These are phyloP conservation scores for Vanessa atalanta DNA, from an alignment of 1,140 invertebrate species.

Conservation along the genomic window DNA sequence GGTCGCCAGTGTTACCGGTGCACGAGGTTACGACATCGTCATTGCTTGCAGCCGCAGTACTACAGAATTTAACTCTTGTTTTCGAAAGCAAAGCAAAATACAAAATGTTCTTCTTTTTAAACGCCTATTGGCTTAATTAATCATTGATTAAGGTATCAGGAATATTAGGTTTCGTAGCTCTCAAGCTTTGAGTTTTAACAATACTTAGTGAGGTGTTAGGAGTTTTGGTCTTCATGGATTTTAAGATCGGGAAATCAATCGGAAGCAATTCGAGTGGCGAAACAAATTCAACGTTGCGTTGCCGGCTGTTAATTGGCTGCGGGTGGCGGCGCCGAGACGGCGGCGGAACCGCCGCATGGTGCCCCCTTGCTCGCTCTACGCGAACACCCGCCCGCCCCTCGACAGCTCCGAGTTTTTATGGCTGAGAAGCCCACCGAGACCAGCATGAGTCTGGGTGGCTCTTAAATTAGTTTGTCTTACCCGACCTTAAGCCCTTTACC, in stretches of 20 bases:
- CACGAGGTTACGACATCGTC: slow-evolving; percentile 67
- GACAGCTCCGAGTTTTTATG: slow-evolving; percentile 70
- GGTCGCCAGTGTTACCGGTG: slow-evolving; percentile 60
- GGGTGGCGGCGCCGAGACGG: slow-evolving; percentile 79
- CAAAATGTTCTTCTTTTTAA: too few relatives aligned
- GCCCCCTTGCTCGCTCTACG: slow-evolving; percentile 59
- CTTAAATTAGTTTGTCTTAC: slow-evolving; percentile 70
- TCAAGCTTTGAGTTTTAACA: background rate
- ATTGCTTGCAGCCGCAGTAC: slow-evolving; percentile 51
- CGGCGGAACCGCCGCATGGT: slow-evolving; percentile 78
- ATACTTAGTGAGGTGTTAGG: slow-evolving; percentile 29
- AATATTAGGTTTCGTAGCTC: background rate
- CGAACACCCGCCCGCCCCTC: slow-evolving; percentile 49
- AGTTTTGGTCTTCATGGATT: slow-evolving; percentile 32
- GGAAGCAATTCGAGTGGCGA: slow-evolving; percentile 75
- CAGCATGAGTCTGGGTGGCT: slow-evolving; percentile 61
- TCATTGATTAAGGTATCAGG: background rate
- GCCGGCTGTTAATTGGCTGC: slow-evolving; percentile 78
- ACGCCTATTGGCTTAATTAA: background rate
- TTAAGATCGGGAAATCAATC: slow-evolving; percentile 70
- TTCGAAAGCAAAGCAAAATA: background rate
- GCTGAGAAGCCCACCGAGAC: slow-evolving; percentile 68
- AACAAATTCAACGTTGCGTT: slow-evolving; percentile 78
- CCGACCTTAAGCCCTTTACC: slow-evolving; percentile 44
- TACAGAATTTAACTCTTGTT: background rate